A percentile compares a stretch with the other conserved stretches of the same genome.
phyloP scores from a whole-genome alignment of 2,888 invertebrate species.

The Autographa gamma region DNA sequence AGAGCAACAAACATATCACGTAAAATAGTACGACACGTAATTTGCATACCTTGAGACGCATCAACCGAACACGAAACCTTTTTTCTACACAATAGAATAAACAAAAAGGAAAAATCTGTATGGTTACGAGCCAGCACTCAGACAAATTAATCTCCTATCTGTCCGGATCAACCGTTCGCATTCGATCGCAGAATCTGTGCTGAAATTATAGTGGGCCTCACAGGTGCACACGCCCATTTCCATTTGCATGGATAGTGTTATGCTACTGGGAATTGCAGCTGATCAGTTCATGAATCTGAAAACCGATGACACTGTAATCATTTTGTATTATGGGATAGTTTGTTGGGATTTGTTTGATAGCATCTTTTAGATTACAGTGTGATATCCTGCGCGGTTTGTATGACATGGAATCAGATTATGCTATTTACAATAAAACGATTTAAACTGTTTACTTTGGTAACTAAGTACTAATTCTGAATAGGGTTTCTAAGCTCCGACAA shows the following conservation, averaged over 20 bases:
- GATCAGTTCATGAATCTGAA: constrained; percentile 72
- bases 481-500: no score
- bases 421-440: no score
- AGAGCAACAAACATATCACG: no score
- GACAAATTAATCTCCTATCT: constrained; percentile 75
- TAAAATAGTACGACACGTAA: neutral
- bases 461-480: no score
- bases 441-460: no score
- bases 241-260: constrained; percentile 72
- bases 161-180: constrained; percentile 66
- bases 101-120: constrained; percentile 27
- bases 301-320: constrained; percentile 62
- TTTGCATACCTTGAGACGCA: neutral
- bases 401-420: no score
- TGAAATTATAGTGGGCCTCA: constrained; percentile 61
- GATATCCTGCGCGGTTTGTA: no score
- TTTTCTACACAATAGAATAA: constrained; percentile 28
- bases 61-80: neutral
- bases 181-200: constrained; percentile 70
- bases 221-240: constrained; percentile 65
- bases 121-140: constrained; percentile 67
- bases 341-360: constrained; percentile 10
- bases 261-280: constrained; percentile 65
- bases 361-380: neutral
- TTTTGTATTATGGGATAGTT: constrained; percentile 42